phyloP scores from a whole-genome alignment of 2,113 vertebrate species.

The Gambusia holbrooki region DNA sequence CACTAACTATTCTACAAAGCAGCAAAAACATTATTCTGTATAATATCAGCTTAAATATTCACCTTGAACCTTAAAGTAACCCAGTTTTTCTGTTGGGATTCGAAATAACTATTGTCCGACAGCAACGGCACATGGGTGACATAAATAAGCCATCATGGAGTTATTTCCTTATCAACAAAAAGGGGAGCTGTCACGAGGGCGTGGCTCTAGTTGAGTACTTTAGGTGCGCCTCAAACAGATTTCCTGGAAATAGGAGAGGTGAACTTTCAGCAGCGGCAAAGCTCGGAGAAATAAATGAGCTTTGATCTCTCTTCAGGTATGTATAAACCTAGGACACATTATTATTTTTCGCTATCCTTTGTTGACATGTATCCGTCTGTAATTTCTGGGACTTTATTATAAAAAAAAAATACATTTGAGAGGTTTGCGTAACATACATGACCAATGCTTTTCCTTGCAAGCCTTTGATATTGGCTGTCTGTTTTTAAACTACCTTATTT shows the following conservation, averaged over 20 bases:
- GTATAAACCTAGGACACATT: neutral
- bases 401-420: too few species aligned
- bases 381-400: neutral
- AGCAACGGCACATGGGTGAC: neutral
- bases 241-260: neutral
- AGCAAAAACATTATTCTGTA: too few species aligned
- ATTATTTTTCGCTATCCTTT: neutral
- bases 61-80: too few species aligned
- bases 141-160: neutral
- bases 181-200: neutral
- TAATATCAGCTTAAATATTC: too few species aligned
- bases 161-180: neutral
- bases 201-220: neutral
- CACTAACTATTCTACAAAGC: too few species aligned
- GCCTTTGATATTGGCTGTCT: too few species aligned
- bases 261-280: neutral
- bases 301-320: conserved; percentile 50
- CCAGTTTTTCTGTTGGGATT: too few species aligned
- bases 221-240: conserved; percentile 7
- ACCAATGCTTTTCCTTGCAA: neutral
- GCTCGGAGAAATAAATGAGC: conserved; percentile 28
- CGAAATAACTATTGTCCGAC: too few species aligned
- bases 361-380: neutral
- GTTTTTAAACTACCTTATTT: neutral
- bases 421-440: too few species aligned